Percentiles rank a stretch among this genome's conserved stretches.
Conservation (phyloP, 2,113 vertebrate species). For the Danio rerio region DNA sequence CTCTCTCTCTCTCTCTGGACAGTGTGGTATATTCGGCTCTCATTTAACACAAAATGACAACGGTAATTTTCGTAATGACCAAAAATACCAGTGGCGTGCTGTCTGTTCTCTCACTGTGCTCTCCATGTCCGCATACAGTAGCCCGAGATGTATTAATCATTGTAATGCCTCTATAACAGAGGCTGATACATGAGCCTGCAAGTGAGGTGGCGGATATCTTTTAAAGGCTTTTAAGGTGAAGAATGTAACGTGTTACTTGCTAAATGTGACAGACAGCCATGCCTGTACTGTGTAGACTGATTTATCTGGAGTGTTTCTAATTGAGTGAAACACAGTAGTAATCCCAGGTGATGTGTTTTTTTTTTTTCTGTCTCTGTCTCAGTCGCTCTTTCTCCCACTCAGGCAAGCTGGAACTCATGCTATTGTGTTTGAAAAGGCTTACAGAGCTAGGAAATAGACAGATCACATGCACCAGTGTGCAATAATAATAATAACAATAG, state of each 20-base stretch:
- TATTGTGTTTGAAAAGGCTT: constrained; percentile 51
- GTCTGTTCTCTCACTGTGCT: constrained; percentile 39
- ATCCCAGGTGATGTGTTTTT: constrained; percentile 30
- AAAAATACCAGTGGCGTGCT: constrained; percentile 52
- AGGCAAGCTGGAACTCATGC: constrained; percentile 45
- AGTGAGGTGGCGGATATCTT: neutral
- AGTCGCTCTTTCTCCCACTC: constrained; percentile 42
- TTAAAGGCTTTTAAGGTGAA: constrained; percentile 18
- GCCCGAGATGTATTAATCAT: constrained; percentile 38
- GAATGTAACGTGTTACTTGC: neutral
- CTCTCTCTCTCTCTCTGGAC: constrained; percentile 58
- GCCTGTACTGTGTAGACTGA: constrained; percentile 27
- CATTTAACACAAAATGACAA: constrained; percentile 63
- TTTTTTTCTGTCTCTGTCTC: constrained; percentile 32
- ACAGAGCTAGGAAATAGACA: too few relatives aligned
- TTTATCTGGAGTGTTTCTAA: constrained; percentile 57
- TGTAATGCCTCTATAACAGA: constrained; percentile 45
- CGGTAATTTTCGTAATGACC: constrained; percentile 61
- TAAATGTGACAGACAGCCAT: neutral
- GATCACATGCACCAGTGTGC: too few relatives aligned
- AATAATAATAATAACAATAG: neutral
- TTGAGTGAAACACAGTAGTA: constrained; percentile 54
- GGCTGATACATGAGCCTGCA: neutral
- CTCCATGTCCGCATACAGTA: constrained; percentile 38
- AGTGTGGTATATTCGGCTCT: constrained; percentile 56